A percentile compares a stretch with the other conserved stretches of the same genome.
Conservation (phyloP, 2,113 vertebrate species). For the Hippocampus guttulatus region DNA sequence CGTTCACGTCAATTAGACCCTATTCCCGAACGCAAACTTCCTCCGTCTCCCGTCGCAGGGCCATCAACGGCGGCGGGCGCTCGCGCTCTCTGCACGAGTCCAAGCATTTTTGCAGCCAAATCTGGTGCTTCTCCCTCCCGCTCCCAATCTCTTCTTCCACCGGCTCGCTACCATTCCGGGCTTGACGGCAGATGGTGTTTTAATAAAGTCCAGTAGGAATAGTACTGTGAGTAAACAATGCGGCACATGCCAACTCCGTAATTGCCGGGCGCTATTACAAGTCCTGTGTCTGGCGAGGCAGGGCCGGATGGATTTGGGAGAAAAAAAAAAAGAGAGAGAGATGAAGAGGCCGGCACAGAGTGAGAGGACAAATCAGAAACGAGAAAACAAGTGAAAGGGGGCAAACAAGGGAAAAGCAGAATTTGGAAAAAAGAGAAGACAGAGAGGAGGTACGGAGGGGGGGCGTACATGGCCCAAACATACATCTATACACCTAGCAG, state of each 20-base stretch:
- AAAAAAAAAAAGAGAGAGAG: slow-evolving; percentile 5
- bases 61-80: slow-evolving; percentile 50
- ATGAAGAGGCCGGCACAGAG: slow-evolving; percentile 31
- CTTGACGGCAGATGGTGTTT: slow-evolving; percentile 99
- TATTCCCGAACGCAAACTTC: slow-evolving; percentile 41
- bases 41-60: too few species aligned
- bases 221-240: slow-evolving; percentile 99
- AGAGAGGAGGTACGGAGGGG: slow-evolving; percentile 56
- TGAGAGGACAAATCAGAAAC: slow-evolving; percentile 48
- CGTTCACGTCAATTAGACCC: slow-evolving; percentile 22
- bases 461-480: slow-evolving; percentile 36
- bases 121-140: slow-evolving; percentile 48
- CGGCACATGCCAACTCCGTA: slow-evolving; percentile 95
- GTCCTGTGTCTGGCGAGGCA: slow-evolving; percentile 85
- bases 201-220: slow-evolving; percentile 99
- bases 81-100: slow-evolving; percentile 51
- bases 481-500: slow-evolving; percentile 69
- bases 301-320: slow-evolving; percentile 37
- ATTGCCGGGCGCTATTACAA: slow-evolving; percentile 98
- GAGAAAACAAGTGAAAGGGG: slow-evolving; percentile 26
- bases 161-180: slow-evolving; percentile 74
- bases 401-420: slow-evolving; percentile 25
- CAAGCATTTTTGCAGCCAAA: slow-evolving; percentile 59
- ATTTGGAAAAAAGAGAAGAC: slow-evolving; percentile 6
- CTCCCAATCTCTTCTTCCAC: slow-evolving; percentile 55